These are phyloP conservation scores for Orbicella faveolata DNA, from an alignment of 64 coral and sea anemone genomes.

Conservation along the genomic window DNA sequence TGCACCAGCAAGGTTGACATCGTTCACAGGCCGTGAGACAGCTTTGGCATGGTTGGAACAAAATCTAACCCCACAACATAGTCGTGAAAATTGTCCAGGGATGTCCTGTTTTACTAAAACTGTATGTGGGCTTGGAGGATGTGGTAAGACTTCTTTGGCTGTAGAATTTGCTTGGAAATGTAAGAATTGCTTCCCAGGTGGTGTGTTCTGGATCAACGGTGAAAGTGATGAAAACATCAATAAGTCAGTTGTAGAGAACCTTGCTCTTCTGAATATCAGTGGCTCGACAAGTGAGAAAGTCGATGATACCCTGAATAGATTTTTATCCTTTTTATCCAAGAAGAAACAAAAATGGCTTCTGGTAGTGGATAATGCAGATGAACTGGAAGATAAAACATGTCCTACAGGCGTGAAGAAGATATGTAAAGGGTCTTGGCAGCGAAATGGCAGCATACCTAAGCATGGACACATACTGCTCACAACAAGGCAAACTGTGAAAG, in stretches of 20 bases:
- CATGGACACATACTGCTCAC: conserved; percentile 47
- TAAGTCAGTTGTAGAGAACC: conserved; percentile 7
- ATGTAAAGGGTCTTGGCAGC: conserved; percentile 26
- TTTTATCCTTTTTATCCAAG: neutral
- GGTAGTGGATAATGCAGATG: conserved; percentile 51
- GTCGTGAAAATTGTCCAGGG: neutral
- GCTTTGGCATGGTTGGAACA: conserved; percentile 1
- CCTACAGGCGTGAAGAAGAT: conserved; percentile 16
- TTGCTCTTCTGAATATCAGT: neutral
- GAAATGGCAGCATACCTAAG: neutral
- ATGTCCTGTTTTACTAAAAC: neutral
- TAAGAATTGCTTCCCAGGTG: neutral
- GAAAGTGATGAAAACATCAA: conserved; percentile 18
- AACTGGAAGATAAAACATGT: neutral
- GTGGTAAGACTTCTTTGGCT: conserved; percentile 35
- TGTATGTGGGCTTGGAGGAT: conserved; percentile 33
- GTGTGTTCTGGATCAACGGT: conserved; percentile 32
- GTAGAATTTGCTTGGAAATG: conserved; percentile 13
- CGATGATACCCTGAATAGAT: neutral
- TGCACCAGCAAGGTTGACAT: neutral
- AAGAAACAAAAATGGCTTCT: conserved; percentile 17
- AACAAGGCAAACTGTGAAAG: conserved; percentile 18
- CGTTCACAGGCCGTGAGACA: neutral
- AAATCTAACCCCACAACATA: neutral
- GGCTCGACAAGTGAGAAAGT: neutral